Evolutionary conservation across 2,888 invertebrate species (phyloP).

Genomic region (Nemotelus nigrinus): DNA sequence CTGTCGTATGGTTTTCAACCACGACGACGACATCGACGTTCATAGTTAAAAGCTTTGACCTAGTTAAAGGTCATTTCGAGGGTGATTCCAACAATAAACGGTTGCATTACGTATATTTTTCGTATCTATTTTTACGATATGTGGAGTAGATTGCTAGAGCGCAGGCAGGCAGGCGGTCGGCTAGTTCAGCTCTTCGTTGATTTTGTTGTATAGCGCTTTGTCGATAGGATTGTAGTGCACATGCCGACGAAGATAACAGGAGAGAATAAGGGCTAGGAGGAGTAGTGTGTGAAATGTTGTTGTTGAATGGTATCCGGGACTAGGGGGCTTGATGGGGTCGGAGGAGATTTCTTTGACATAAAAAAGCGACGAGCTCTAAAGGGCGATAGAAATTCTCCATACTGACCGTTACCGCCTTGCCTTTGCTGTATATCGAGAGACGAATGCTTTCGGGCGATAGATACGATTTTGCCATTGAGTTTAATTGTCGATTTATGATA

Average conservation of each 20-base stretch:
- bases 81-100: slow-evolving; percentile 43
- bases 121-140: slow-evolving; percentile 33
- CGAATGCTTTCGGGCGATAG: background rate
- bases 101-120: slow-evolving; percentile 36
- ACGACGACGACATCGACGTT: background rate
- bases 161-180: background rate
- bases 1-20: too few species aligned
- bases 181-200: background rate
- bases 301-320: background rate
- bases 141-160: slow-evolving; percentile 23
- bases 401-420: background rate
- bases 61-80: slow-evolving; percentile 45
- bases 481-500: slow-evolving; percentile 21
- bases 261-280: background rate
- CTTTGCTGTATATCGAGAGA: background rate
- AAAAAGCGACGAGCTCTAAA: background rate
- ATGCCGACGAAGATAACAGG: too few species aligned
- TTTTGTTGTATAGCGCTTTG: too few species aligned
- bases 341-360: background rate
- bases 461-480: slow-evolving; percentile 18
- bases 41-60: slow-evolving; percentile 31
- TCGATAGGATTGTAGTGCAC: too few species aligned
- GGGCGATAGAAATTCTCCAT: background rate
- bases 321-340: background rate
- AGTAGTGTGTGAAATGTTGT: background rate